Conservation (phyloP, 2,113 vertebrate species). For the Cyanoliseus patagonus region DNA sequence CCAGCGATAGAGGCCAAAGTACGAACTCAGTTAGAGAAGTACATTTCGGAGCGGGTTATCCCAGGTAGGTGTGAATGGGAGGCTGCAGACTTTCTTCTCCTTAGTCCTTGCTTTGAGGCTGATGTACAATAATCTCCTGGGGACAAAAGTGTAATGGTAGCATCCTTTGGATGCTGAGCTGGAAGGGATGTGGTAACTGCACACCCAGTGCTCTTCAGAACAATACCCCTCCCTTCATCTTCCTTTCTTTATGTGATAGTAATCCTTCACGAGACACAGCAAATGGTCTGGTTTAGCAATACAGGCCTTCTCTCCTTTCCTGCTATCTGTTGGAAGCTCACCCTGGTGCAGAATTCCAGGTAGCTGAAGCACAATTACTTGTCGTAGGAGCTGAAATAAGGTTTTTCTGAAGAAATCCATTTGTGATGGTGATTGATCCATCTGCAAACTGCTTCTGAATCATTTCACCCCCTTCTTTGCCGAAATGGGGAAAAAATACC, state of each 20-base stretch:
- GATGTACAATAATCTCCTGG: neutral
- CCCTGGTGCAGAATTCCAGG: neutral
- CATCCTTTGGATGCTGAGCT: neutral
- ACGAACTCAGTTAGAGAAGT: slow-evolving; percentile 79
- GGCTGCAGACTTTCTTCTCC: neutral
- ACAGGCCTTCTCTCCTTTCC: neutral
- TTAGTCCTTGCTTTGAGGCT: neutral
- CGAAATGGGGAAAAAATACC: fast-evolving
- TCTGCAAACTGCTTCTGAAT: neutral
- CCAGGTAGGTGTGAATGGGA: slow-evolving; percentile 53
- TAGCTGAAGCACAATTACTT: neutral
- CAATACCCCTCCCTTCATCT: fast-evolving
- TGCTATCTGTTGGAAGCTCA: neutral
- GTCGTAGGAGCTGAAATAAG: neutral
- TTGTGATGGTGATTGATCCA: neutral
- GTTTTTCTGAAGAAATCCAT: neutral
- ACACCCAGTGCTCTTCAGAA: neutral
- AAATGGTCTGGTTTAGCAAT: neutral
- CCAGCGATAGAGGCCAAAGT: slow-evolving; percentile 72
- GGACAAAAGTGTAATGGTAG: neutral
- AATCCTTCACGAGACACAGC: neutral
- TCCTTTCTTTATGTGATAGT: neutral
- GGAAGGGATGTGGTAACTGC: neutral
- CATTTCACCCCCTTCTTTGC: neutral
- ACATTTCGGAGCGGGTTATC: slow-evolving; percentile 76